These are phyloP conservation scores for Microchirus variegatus DNA, from an alignment of 2,797 vertebrate species.

Conservation along the genomic window DNA sequence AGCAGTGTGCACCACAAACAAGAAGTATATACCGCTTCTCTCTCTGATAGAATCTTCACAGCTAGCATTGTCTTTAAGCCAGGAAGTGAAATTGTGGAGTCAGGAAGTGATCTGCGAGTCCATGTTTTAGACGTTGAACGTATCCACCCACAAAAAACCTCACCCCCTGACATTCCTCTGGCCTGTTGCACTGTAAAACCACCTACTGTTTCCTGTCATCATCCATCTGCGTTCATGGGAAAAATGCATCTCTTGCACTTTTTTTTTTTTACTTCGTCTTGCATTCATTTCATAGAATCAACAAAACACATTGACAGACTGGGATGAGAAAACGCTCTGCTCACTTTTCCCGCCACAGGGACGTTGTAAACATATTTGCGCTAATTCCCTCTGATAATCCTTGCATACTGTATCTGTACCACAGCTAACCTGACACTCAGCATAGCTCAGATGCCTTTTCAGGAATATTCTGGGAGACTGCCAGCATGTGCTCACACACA, in stretches of 20 bases:
- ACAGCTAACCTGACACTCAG: conserved; percentile 38
- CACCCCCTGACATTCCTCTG: neutral
- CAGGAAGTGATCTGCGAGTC: neutral
- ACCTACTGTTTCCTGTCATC: neutral
- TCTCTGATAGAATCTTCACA: neutral
- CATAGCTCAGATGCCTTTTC: no score
- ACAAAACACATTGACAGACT: neutral
- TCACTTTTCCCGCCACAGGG: conserved; percentile 2
- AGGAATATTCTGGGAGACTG: no score
- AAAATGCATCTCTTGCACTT: no score
- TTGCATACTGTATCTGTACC: neutral
- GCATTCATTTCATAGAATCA: neutral
- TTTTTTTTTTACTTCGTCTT: neutral
- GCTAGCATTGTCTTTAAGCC: no score
- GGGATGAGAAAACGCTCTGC: neutral
- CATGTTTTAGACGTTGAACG: neutral
- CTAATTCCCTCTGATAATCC: no score
- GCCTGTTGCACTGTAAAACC: neutral
- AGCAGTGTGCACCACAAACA: conserved; percentile 7
- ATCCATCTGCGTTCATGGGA: neutral
- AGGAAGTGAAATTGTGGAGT: neutral
- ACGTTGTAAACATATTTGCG: neutral
- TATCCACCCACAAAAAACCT: neutral
- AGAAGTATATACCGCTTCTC: neutral
- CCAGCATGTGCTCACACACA: neutral